phyloP scores from a whole-genome alignment of 2,888 invertebrate species.

The Drosophila maculinotata region DNA sequence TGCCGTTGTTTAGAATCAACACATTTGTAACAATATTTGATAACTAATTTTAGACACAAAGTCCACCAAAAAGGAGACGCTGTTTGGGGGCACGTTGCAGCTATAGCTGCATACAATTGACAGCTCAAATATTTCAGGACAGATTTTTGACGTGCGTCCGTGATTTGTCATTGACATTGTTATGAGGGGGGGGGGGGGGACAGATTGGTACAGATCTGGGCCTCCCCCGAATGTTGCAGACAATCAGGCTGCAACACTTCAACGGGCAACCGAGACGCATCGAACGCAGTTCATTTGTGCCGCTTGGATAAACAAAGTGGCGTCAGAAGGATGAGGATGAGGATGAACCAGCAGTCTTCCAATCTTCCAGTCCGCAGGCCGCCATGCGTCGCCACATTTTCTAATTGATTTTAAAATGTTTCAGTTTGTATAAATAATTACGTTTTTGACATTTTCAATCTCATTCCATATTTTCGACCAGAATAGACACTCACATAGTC shows the following conservation, averaged over 20 bases:
- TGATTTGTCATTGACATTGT: conserved; percentile 84
- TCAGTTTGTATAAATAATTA: conserved; percentile 82
- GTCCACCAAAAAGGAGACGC: conserved; percentile 33
- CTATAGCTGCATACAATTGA: conserved; percentile 58
- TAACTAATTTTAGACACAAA: conserved; percentile 82
- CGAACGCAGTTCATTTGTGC: conserved; percentile 74
- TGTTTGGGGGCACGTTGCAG: not conserved
- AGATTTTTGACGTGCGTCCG: conserved; percentile 83
- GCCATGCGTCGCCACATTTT: conserved; percentile 82
- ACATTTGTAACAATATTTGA: conserved; percentile 84
- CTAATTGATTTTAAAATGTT: conserved; percentile 84
- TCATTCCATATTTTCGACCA: conserved; percentile 63
- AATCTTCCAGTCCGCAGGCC: conserved; percentile 2
- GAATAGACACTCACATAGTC: conserved; percentile 5
- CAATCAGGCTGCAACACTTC: conserved; percentile 73
- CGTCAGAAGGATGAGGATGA: conserved; percentile 26
- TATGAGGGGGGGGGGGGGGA: conserved; percentile 40
- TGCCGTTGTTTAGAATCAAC: conserved; percentile 82
- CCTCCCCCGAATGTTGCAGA: conserved; percentile 54
- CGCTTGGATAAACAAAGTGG: conserved; percentile 71
- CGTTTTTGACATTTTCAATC: conserved; percentile 79
- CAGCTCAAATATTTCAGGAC: conserved; percentile 83
- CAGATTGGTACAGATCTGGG: not conserved
- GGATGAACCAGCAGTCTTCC: conserved; percentile 10
- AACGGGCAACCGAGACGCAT: conserved; percentile 27